phyloP scores from a whole-genome alignment of 2,888 invertebrate species.

The Acleris holmiana region DNA sequence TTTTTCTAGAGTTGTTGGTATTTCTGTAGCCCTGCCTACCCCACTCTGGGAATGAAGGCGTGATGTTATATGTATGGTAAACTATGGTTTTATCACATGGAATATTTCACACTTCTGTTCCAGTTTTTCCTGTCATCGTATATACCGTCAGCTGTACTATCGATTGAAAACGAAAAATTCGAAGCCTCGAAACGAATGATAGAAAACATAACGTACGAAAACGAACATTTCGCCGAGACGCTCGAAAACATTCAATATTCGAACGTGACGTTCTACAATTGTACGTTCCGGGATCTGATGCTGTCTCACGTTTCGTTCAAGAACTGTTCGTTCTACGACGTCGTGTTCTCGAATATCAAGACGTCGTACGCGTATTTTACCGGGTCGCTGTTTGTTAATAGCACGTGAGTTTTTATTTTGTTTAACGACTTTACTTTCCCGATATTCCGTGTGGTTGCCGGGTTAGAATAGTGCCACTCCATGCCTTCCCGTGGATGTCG shows the following conservation, averaged over 20 bases:
- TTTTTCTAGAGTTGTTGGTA: too few species aligned
- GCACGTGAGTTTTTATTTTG: constrained; percentile 80
- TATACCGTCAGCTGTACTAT: constrained; percentile 76
- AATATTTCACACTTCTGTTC: too few species aligned
- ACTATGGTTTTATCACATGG: too few species aligned
- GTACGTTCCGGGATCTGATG: constrained; percentile 87
- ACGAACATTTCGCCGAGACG: constrained; percentile 83
- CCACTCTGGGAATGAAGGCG: too few species aligned
- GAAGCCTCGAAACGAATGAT: constrained; percentile 59
- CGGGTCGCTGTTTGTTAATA: constrained; percentile 85
- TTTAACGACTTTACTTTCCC: too few species aligned
- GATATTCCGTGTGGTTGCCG: too few species aligned
- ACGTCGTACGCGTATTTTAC: constrained; percentile 88
- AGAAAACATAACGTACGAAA: constrained; percentile 61
- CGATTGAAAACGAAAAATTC: constrained; percentile 66
- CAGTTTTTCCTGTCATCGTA: constrained; percentile 84
- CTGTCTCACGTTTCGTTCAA: constrained; percentile 89
- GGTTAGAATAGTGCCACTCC: too few species aligned
- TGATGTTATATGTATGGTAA: too few species aligned
- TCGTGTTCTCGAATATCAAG: constrained; percentile 88
- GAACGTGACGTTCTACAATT: constrained; percentile 85
- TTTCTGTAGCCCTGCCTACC: too few species aligned
- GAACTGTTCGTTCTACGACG: constrained; percentile 88
- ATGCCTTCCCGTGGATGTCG: too few species aligned
- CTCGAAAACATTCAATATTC: constrained; percentile 86